Evolutionary conservation across 1,140 invertebrate genomes (phyloP).

Genomic region (Aplysia californica): DNA sequence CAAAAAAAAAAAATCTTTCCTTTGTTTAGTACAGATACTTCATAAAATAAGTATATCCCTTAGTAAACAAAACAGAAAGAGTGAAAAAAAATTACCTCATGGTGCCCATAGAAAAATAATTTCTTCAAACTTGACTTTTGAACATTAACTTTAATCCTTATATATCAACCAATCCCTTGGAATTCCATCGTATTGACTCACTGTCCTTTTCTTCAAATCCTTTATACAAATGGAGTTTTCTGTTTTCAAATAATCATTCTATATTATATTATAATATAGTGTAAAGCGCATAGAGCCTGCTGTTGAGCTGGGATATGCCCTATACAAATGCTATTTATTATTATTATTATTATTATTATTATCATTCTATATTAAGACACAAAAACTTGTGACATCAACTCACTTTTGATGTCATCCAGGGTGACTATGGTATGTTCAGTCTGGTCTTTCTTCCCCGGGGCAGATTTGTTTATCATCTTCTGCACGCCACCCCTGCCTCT

Average conservation of each 20-base stretch:
- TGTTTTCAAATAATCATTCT: not conserved
- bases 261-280: too few species aligned
- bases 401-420: constrained; percentile 58
- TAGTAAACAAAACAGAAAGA: not conserved
- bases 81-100: not conserved
- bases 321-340: not conserved
- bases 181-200: too few species aligned
- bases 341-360: not conserved
- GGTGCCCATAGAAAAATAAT: not conserved
- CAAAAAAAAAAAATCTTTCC: too few species aligned
- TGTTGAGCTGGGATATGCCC: too few species aligned
- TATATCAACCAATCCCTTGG: too few species aligned
- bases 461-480: constrained; percentile 41
- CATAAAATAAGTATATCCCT: not conserved
- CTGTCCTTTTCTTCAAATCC: too few species aligned
- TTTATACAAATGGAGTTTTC: not conserved
- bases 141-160: too few species aligned
- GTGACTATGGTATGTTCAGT: constrained; percentile 49
- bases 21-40: not conserved
- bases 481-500: constrained; percentile 35
- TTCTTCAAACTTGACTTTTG: too few species aligned
- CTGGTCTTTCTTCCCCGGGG: constrained; percentile 46
- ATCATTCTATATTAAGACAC: not conserved
- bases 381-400: not conserved
- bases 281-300: too few species aligned